Conservation (phyloP, 1,140 invertebrate species). For the Arion vulgaris region DNA sequence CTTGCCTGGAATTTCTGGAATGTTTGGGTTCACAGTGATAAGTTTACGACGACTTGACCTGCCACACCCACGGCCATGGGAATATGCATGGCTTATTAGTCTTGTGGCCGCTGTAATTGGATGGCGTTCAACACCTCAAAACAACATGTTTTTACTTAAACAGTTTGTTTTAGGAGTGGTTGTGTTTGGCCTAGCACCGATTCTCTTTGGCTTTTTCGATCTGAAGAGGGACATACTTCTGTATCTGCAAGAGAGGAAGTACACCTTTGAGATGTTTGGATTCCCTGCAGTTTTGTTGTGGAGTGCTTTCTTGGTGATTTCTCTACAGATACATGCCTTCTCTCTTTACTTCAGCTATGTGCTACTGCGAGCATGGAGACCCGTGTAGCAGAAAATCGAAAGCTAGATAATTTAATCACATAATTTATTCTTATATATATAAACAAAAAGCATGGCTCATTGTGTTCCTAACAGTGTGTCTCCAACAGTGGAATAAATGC, state of each 20-base stretch:
- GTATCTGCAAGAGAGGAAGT: conserved; percentile 83
- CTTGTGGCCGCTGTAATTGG: conserved; percentile 88
- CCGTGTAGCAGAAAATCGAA: conserved; percentile 50
- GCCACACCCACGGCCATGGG: conserved; percentile 78
- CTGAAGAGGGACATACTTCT: conserved; percentile 89
- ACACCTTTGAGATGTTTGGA: conserved; percentile 72
- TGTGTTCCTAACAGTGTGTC: background rate
- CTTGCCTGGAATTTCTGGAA: conserved; percentile 52
- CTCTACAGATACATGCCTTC: conserved; percentile 92
- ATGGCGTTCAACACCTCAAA: conserved; percentile 87
- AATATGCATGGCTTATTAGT: conserved; percentile 93
- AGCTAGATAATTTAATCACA: conserved; percentile 22
- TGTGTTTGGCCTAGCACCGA: conserved; percentile 84
- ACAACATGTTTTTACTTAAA: conserved; percentile 84
- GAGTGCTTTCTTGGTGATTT: conserved; percentile 92
- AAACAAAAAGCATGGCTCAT: background rate
- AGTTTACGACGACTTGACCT: conserved; percentile 55
- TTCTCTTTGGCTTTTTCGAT: conserved; percentile 85
- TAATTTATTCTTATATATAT: background rate
- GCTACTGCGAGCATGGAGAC: conserved; percentile 88
- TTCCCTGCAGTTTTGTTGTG: conserved; percentile 93
- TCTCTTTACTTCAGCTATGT: conserved; percentile 91
- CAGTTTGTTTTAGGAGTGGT: conserved; percentile 87
- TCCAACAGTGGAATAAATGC: background rate
- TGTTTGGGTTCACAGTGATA: conserved; percentile 51